Conservation (phyloP, 1,140 invertebrate genomes). For the Daktulosphaira vitifoliae region DNA sequence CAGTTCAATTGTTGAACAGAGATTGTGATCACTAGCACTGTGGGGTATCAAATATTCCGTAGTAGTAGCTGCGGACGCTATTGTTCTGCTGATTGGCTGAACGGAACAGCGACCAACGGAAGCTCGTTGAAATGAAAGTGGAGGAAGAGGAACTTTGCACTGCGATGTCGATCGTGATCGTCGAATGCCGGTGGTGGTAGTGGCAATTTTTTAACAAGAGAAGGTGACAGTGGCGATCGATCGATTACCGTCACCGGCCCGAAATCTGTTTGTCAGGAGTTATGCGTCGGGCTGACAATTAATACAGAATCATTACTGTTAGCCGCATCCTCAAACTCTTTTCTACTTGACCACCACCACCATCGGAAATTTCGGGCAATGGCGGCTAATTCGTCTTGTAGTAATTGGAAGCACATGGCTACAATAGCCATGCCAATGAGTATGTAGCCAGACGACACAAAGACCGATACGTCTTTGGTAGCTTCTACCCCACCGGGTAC, state of each 20-base stretch:
- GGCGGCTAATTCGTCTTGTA: constrained; percentile 69
- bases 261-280: constrained; percentile 21
- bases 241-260: not conserved
- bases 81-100: constrained; percentile 39
- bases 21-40: constrained; percentile 69
- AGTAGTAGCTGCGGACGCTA: not conserved
- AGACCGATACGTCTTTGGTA: constrained; percentile 62
- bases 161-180: not conserved
- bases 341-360: constrained; percentile 12
- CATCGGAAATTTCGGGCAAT: constrained; percentile 13
- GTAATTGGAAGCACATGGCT: constrained; percentile 93
- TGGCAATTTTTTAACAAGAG: constrained; percentile 41
- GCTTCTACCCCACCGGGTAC: constrained; percentile 46
- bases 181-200: constrained; percentile 4
- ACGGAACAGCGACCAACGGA: constrained; percentile 55
- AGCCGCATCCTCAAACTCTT: too few relatives aligned
- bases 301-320: too few relatives aligned
- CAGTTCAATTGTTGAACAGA: constrained; percentile 51
- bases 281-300: not conserved
- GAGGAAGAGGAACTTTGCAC: constrained; percentile 42
- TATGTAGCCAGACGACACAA: constrained; percentile 77
- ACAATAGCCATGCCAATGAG: constrained; percentile 88
- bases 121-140: constrained; percentile 51
- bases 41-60: constrained; percentile 73
- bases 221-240: constrained; percentile 46